Base-by-base conservation (phyloP, 2,113 vertebrate genomes). In the Muntiacus muntjak region DNA sequence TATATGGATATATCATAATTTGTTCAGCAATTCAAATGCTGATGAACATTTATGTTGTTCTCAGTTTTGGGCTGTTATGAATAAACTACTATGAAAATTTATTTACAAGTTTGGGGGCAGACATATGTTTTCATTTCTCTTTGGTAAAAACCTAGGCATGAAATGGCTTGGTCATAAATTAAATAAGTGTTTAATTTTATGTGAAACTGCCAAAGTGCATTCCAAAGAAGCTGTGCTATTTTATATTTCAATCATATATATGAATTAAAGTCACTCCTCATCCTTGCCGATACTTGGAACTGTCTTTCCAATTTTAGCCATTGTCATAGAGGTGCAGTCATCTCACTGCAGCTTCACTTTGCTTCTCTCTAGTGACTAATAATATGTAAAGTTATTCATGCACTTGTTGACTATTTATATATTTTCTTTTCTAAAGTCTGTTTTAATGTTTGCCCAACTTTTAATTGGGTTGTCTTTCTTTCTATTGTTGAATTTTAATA, bases 1-100 rank as follows among this genome's bases (percentile, higher is more conserved):
- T 4, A 3, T 45, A 19, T 1, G 40, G 17, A 5, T 8, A 40
- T 6, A 26, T 67, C 25, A 16, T 3, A 5, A 6, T 2, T 8
- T 26, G 36, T 55, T 30, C 8, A 40, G 30, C 11, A 17, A 33
- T 33, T 71, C 30, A 74, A 23, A 74, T n/a, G 52, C 10, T 40
- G 25, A 50, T 54, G 26, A 30, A 33, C 78, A 33, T 64, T 30
- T 30, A 19, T 67, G 57, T 33, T 33, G 47, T 50, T 40, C 52
- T 76, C 47, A 86, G 40, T 16, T 40, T 25, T 3, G 33, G 43
- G 57, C 40, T 43, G 47, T 57, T 47, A 26, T 11, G 14, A 89
- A 85, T 57, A 57, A 79, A 50, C 71, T 57, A 13, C 21, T 26
- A 71, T 16, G 14, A 40, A 67, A 2, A 15, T 40, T 94, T 58